Evolutionary conservation across 2,797 vertebrate species (phyloP).

Genomic region (Arrhamphus sclerolepis): DNA sequence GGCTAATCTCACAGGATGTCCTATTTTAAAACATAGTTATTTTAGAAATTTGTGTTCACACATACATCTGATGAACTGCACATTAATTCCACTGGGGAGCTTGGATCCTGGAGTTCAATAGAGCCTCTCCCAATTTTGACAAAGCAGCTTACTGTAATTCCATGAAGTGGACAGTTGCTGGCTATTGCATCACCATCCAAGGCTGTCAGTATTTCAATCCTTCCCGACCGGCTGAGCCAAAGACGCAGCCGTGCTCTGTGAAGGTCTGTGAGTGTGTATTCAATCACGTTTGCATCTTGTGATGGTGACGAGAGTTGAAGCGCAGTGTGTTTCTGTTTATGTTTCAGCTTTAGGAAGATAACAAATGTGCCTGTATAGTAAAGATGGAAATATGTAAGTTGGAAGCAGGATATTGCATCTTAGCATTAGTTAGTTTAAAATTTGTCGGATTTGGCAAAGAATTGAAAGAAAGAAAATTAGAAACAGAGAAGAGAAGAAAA

Average conservation of each 20-base stretch:
- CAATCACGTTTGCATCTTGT: conserved; percentile 11
- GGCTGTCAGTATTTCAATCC: conserved; percentile 60
- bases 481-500: no score
- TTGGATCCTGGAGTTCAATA: conserved; percentile 56
- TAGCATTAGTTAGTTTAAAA: no score
- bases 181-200: conserved; percentile 77
- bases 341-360: no score
- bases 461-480: no score
- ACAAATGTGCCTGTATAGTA: no score
- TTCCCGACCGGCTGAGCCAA: conserved; percentile 31
- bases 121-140: conserved; percentile 69
- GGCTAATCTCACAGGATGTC: conserved; percentile 36
- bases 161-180: conserved; percentile 74
- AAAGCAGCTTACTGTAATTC: conserved; percentile 80
- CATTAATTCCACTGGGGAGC: conserved; percentile 64
- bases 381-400: no score
- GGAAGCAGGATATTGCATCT: no score
- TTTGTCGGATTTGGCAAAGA: no score
- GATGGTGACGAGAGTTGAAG: neutral
- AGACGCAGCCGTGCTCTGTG: conserved; percentile 24
- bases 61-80: conserved; percentile 37
- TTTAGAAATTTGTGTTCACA: conserved; percentile 39
- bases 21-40: conserved; percentile 44
- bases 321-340: no score
- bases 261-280: conserved; percentile 1